These are phyloP conservation scores for Cotesia chilonis DNA, from an alignment of 1,140 invertebrate species.

Conservation along the genomic window DNA sequence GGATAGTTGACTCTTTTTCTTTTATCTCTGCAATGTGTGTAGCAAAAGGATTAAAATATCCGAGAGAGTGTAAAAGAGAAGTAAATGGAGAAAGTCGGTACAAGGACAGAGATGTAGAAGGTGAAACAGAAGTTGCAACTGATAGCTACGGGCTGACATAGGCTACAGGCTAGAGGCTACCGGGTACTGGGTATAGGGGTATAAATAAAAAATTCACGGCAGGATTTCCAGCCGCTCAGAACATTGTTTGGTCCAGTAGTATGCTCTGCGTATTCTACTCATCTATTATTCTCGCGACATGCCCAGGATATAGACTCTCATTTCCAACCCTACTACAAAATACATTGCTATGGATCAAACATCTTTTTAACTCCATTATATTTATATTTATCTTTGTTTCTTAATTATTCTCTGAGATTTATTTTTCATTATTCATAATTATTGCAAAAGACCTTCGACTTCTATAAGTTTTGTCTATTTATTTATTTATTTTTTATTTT, in stretches of 20 bases:
- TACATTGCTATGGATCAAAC: constrained; percentile 12
- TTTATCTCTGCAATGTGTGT: no score
- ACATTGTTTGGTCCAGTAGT: constrained; percentile 26
- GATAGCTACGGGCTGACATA: constrained; percentile 39
- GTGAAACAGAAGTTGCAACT: constrained; percentile 20
- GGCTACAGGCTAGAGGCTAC: background rate
- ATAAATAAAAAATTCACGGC: constrained; percentile 29
- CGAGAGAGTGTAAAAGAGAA: no score
- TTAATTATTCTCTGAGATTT: background rate
- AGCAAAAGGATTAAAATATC: no score
- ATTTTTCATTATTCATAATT: background rate
- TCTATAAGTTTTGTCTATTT: no score
- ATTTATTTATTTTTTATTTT: no score
- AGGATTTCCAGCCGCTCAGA: constrained; percentile 30
- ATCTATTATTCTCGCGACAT: constrained; percentile 40
- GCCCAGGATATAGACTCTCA: constrained; percentile 5
- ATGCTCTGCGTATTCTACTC: constrained; percentile 16
- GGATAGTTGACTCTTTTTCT: no score
- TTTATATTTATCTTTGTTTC: background rate
- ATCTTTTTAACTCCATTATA: constrained; percentile 1
- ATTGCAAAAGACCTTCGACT: no score
- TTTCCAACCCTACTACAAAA: constrained; percentile 9
- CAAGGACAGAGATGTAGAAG: no score
- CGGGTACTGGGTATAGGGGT: background rate
- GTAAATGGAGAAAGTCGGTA: no score